Conservation (phyloP, 2,888 invertebrate species). For the Apomyelois bistriatella region DNA sequence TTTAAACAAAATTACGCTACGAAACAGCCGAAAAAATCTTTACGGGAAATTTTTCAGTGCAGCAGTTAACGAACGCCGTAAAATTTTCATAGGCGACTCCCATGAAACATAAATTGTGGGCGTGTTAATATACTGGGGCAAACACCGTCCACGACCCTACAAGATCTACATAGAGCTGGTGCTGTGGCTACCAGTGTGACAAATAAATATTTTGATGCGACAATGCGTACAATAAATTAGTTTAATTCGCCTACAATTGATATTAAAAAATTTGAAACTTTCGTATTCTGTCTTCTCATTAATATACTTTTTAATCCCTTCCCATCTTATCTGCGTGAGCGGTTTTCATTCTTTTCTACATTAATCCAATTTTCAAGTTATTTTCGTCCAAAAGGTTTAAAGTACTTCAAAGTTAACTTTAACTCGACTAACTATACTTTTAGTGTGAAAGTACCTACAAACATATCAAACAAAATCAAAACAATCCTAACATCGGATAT, state of each 20-base stretch:
- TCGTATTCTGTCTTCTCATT: too few relatives aligned
- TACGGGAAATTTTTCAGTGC: conserved; percentile 40
- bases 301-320: too few relatives aligned
- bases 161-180: conserved; percentile 14
- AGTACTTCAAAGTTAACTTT: too few relatives aligned
- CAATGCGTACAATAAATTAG: background rate
- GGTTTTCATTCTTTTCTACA: too few relatives aligned
- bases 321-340: too few relatives aligned
- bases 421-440: background rate
- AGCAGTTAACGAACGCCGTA: conserved; percentile 47
- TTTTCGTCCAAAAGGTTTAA: too few relatives aligned
- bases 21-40: conserved; percentile 33
- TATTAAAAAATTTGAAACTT: too few relatives aligned
- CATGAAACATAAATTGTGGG: conserved; percentile 53
- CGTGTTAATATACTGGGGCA: conserved; percentile 49
- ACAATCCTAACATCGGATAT: background rate
- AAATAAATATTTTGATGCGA: background rate
- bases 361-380: too few relatives aligned
- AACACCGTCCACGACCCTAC: conserved; percentile 28
- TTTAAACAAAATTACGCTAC: conserved; percentile 19
- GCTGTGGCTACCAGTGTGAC: background rate
- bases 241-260: too few relatives aligned
- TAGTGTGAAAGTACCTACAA: background rate
- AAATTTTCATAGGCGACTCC: conserved; percentile 55
- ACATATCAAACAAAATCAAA: too few relatives aligned